Percentiles rank a stretch among this genome's conserved stretches.
Conservation (phyloP, 2,797 vertebrate genomes). For the Nyctalus aviator region DNA sequence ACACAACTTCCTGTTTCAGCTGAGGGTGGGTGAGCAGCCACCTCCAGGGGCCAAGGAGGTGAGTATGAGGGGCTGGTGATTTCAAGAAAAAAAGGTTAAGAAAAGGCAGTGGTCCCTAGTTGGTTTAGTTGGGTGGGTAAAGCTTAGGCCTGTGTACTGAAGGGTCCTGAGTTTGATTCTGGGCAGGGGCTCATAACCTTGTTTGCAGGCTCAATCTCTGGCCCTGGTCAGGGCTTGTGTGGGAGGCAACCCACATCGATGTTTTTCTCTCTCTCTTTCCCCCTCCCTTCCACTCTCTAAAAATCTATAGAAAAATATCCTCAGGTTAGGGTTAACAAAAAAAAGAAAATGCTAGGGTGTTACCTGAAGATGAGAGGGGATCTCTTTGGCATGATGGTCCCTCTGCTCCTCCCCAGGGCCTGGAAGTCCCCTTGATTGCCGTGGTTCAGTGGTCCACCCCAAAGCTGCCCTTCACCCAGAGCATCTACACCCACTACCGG, state of each 20-base stretch:
- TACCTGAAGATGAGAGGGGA: not conserved
- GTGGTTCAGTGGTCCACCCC: conserved; percentile 96
- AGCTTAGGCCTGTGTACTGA: no score
- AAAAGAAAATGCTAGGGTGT: not conserved
- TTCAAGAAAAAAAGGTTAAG: not conserved
- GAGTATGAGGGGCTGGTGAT: not conserved
- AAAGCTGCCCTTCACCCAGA: conserved; percentile 95
- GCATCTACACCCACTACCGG: conserved; percentile 96
- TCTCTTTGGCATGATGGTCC: no score
- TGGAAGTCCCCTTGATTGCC: conserved; percentile 95
- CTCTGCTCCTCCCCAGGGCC: conserved; percentile 86
- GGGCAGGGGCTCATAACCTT: no score
- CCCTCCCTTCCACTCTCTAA: no score
- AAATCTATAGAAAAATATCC: no score
- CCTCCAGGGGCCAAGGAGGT: conserved; percentile 91
- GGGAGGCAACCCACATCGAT: no score
- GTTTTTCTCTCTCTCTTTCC: no score
- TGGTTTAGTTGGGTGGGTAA: no score
- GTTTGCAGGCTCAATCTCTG: no score
- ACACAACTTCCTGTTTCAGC: conserved; percentile 96
- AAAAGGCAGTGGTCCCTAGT: not conserved
- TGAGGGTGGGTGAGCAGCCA: conserved; percentile 92
- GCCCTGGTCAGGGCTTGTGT: no score
- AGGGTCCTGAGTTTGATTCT: no score
- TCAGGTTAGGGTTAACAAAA: not conserved